Evolutionary conservation across 2,888 invertebrate species (phyloP), one percentile per base, ranked within the genome.

Genomic region (Heliconius erato): DNA sequence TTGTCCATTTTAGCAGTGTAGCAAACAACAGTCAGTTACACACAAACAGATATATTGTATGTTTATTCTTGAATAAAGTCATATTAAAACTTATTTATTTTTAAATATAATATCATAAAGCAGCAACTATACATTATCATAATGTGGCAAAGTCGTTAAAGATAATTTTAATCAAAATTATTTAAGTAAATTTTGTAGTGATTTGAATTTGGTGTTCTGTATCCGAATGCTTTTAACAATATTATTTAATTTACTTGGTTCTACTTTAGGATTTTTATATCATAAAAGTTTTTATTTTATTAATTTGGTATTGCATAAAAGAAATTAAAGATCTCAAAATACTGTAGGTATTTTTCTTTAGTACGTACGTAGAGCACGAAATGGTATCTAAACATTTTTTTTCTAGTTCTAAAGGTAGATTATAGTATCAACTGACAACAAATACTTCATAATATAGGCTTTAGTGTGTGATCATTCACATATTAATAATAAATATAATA

Each of bases 1-100:
- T 90, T 89, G 88, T 87, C 88, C 89, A 89, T 91, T 91, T 90
- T 77, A 81, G 54, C 54, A 19, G 19, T 19, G 44, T 35, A 78
- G 65, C 77, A 65, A 77, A 74, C 69, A 68, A 71, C 26, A 40
- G 23, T 63, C 12, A 28, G 44, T 59, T 63, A 71, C 44, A 40
- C n/a, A 40, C 74, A 82, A 78, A 80, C 71, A 80, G 35, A 54
- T 68, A 12, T 54, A 54, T n/a, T 44, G n/a, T 23, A 74, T 74
- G 12, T 35, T 12, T n/a, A 63, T 76, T 76, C 26, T 76, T 63
- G n/a, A 40, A 3, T 40, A 35, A 63, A 54, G n/a, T 35, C n/a
- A n/a, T 59, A 54, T 11, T 23, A 12, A 54, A 59, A n/a, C 16
- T 19, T n/a, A 63, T n/a, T 32, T n/a, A 26, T 76, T 74, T 1